phyloP scores from a whole-genome alignment of 2,113 vertebrate genomes.

The Felis chaus region DNA sequence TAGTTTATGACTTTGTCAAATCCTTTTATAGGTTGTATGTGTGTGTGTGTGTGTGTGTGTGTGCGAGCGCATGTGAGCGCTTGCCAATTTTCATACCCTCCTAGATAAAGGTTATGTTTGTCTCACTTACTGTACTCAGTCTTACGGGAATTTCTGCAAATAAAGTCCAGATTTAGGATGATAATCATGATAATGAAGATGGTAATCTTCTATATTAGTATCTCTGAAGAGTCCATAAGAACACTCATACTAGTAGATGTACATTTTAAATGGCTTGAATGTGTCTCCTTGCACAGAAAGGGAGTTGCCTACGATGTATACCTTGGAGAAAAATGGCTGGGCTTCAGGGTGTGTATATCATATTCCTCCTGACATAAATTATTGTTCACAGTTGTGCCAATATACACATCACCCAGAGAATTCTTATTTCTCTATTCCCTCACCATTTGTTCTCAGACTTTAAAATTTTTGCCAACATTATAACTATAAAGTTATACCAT shows the following conservation, averaged over 20 bases:
- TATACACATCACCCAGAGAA: background rate
- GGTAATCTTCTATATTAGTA: background rate
- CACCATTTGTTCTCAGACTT: background rate
- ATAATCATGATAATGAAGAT: background rate
- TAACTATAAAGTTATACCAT: background rate
- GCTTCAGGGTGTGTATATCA: background rate
- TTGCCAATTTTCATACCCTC: background rate
- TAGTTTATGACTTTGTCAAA: slow-evolving; percentile 12
- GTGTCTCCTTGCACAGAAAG: background rate
- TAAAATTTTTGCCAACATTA: background rate
- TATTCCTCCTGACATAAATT: background rate
- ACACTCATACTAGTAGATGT: background rate
- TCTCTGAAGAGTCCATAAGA: background rate
- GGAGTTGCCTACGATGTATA: background rate
- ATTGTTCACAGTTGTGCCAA: background rate
- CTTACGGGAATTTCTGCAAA: background rate
- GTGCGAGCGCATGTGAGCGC: accelerated
- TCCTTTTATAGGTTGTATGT: background rate
- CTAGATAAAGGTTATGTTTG: background rate
- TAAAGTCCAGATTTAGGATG: background rate
- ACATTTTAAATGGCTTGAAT: background rate
- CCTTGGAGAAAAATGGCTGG: background rate
- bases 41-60: no score
- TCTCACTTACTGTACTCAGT: background rate
- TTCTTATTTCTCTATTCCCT: background rate